Evolutionary conservation across 2,797 vertebrate genomes (phyloP), one percentile per base, ranked within the genome.

Genomic region (Acridotheres tristis): DNA sequence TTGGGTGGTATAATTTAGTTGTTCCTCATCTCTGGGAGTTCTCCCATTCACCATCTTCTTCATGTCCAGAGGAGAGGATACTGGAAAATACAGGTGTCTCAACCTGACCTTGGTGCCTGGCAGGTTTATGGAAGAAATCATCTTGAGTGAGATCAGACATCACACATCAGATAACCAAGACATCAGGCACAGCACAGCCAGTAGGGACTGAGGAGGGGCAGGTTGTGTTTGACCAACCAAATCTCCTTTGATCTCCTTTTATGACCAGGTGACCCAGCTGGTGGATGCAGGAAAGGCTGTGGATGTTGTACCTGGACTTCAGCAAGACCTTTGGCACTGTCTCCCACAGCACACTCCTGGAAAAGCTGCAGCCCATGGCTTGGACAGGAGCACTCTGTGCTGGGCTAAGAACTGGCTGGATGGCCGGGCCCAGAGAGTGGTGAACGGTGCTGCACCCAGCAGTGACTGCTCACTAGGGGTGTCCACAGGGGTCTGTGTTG

Each of bases 401-500:
- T 58, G n/a, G 5, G 4, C 4, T 7, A 14, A 8, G 40, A 66
- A 29, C 4, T 65, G 45, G 1, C 36, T n/a, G 38, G 3, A 14
- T 2, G 5, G 27, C 23, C 2, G 0, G 38, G 19, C 6, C 58
- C 51, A 57, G 36, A 69, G 16, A 23, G 18, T 22, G 22, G 21
- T 16, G 36, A 32, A 7, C 0, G 1, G 8, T 9, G 36, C 18
- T 1, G 1, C 36, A 65, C 7, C 26, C 50, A 27, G 27, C 2
- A 3, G 14, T 9, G 8, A 21, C 4, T 15, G 6, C 7, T 18
- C 25, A 47, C 8, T 1, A 8, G 26, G 1, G 1, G 26, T 14
- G 11, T 65, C 9, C 15, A 1, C 18, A 57, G 18, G 43, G 22
- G 15, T 43, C 66, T 1, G 14, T 34, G 22, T 1, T 36, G 27